Evolutionary conservation across 2,888 invertebrate genomes (phyloP).

Genomic region (Diogma glabrata): DNA sequence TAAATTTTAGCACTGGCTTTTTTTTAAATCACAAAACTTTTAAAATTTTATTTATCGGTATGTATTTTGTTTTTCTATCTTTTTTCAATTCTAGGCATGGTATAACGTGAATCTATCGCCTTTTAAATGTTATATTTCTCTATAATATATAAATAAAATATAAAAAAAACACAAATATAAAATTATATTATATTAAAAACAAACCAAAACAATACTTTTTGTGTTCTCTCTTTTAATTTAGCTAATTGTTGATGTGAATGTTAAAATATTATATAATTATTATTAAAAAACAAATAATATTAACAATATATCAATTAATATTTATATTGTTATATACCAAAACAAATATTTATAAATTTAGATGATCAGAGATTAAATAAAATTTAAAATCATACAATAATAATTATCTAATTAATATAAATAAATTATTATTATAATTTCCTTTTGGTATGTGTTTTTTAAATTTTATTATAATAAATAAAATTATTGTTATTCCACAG

Average conservation of each 20-base stretch:
- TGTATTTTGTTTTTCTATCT: too few relatives aligned
- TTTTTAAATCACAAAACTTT: too few relatives aligned
- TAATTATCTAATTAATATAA: too few relatives aligned
- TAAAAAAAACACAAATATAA: background rate
- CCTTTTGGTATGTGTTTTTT: too few relatives aligned
- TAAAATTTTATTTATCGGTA: too few relatives aligned
- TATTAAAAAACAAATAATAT: background rate
- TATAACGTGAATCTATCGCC: constrained; percentile 5
- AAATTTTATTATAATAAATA: too few relatives aligned
- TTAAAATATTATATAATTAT: background rate
- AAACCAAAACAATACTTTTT: constrained; percentile 3
- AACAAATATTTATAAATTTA: background rate
- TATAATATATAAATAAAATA: background rate
- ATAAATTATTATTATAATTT: too few relatives aligned
- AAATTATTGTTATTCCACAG: too few relatives aligned
- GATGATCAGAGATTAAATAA: background rate
- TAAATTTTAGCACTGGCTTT: too few relatives aligned
- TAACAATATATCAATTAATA: background rate
- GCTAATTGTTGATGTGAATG: constrained; percentile 8
- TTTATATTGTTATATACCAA: constrained; percentile 1
- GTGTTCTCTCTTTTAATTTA: constrained; percentile 6
- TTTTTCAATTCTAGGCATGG: constrained; percentile 6
- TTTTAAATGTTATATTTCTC: constrained; percentile 5
- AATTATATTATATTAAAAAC: background rate
- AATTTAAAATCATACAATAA: background rate